Evolutionary conservation across 2,888 invertebrate species (phyloP), one percentile per base, ranked within the genome.

Genomic region (Anticlea derivata): DNA sequence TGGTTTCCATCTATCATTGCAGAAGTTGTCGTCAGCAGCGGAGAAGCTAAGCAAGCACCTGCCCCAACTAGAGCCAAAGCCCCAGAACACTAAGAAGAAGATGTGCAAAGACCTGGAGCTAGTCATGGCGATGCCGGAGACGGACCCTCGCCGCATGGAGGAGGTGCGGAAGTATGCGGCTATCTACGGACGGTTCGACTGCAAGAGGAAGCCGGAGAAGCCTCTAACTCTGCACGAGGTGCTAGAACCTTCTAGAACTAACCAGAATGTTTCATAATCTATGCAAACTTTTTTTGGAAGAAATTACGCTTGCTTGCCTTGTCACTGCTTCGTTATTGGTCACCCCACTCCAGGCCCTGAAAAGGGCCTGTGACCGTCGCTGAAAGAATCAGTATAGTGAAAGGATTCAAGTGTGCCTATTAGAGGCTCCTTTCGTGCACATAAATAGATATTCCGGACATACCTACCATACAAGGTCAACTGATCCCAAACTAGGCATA

Each of bases 131-230:
- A 96, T 98, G 96, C 93, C 95, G 30, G 96, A 97, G 71, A 94
- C 91, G 7, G 96, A 98, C 82, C 97, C 98, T 0, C 89, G 95
- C 52, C 91, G 98, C 70, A 96, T 98, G 95, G 98, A 98, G 61
- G 96, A 97, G 81, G 97, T 98, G 51, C 92, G 98, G 73, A 96
- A 97, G 84, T 99, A 97, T 83, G 97, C 99, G 1, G 98, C 99
- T 23, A 99, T 99, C 66, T 99, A 99, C 77, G 99, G 99, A 2
- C 93, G 99, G 60, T 99, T 99, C 83, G 99, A 99, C 80, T 98
- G 99, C 75, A 99, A 99, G 83, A 92, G 99, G 71, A 96, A 97
- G 70, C 97, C 98, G 0, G 98, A 98, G 84, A 99, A 99, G 79
- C 98, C 99, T 0, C 92, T 99, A 60, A 98, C 99, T 5, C 87